Conservation (phyloP, 2,888 invertebrate genomes). For the Chrysomela aeneicollis region DNA sequence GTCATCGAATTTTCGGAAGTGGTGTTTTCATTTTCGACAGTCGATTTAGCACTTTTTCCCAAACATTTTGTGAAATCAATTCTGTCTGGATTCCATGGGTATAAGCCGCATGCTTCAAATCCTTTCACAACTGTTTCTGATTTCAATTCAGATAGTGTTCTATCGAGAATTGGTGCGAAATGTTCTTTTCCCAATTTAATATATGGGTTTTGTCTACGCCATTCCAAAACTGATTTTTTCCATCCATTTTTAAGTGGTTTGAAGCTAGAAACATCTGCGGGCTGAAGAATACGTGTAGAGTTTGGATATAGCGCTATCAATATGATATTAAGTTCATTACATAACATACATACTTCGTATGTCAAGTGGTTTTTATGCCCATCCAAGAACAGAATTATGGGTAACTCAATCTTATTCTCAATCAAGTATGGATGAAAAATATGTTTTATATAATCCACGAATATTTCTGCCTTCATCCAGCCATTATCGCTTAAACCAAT, state of each 20-base stretch:
- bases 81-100: background rate
- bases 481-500: slow-evolving; percentile 33
- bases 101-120: slow-evolving; percentile 17
- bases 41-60: no score
- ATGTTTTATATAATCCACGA: slow-evolving; percentile 33
- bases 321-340: slow-evolving; percentile 36
- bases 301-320: slow-evolving; percentile 48
- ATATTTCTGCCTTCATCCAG: slow-evolving; percentile 38
- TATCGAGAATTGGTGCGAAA: slow-evolving; percentile 28
- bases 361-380: slow-evolving; percentile 29
- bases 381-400: slow-evolving; percentile 30
- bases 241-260: slow-evolving; percentile 44
- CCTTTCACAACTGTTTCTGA: slow-evolving; percentile 21
- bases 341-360: slow-evolving; percentile 27
- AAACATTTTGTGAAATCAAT: background rate
- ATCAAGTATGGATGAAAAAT: slow-evolving; percentile 24
- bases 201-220: slow-evolving; percentile 43
- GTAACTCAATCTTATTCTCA: slow-evolving; percentile 23
- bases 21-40: no score
- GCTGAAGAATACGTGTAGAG: slow-evolving; percentile 38
- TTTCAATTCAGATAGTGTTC: slow-evolving; percentile 14
- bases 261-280: slow-evolving; percentile 46
- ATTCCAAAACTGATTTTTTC: slow-evolving; percentile 47
- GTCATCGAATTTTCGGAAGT: no score
- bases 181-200: slow-evolving; percentile 30